Evolutionary conservation across 2,888 invertebrate species (phyloP).

Genomic region (Hirtodrosophila cameraria): DNA sequence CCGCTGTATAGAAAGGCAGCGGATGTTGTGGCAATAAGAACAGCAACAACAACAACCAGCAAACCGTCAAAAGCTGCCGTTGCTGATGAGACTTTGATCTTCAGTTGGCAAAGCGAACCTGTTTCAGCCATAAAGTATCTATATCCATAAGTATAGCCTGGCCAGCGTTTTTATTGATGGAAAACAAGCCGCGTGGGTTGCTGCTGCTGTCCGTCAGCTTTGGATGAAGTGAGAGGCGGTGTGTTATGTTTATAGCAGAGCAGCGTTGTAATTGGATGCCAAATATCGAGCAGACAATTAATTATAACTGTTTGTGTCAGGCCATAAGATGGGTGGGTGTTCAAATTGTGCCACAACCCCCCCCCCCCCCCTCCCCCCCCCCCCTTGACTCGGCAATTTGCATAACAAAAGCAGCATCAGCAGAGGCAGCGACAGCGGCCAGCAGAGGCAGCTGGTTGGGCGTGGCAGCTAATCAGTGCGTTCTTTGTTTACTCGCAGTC

Average conservation of each 20-base stretch:
- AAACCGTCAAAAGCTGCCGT: constrained; percentile 49
- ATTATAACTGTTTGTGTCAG: constrained; percentile 70
- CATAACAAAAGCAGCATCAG: constrained; percentile 57
- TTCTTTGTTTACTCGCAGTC: constrained; percentile 58
- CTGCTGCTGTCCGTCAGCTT: constrained; percentile 12
- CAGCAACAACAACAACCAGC: constrained; percentile 34
- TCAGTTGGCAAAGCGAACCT: constrained; percentile 50
- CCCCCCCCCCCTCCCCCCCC: background rate
- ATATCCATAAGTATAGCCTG: constrained; percentile 45
- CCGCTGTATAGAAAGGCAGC: constrained; percentile 50
- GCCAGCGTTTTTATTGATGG: constrained; percentile 52
- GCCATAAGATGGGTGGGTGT: constrained; percentile 59
- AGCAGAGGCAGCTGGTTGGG: constrained; percentile 19
- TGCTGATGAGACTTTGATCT: constrained; percentile 76
- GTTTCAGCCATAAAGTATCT: constrained; percentile 65
- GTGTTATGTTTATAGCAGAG: no score
- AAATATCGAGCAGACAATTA: constrained; percentile 70
- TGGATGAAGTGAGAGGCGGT: background rate
- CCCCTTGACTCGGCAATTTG: constrained; percentile 41
- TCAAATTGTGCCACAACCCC: constrained; percentile 28
- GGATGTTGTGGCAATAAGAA: constrained; percentile 57
- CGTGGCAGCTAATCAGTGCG: constrained; percentile 66
- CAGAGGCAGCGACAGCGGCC: background rate
- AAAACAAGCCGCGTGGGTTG: constrained; percentile 57
- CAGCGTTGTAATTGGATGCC: constrained; percentile 52